Base-by-base conservation (phyloP, 92 coral and sea anemone genomes). In the Palythoa heliodiscus region DNA sequence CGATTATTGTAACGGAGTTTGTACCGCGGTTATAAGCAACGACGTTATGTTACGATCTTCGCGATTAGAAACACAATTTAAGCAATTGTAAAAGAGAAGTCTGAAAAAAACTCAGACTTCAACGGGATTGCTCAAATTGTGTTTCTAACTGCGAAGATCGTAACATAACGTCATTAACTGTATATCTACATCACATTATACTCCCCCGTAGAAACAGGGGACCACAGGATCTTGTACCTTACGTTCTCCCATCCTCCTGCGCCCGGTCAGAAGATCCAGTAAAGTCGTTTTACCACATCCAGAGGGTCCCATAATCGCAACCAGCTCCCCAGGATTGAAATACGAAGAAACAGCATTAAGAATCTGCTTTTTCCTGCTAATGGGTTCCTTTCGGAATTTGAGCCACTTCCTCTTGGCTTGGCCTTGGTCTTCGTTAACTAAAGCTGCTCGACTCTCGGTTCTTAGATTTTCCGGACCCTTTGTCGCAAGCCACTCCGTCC, bases 261-360 rank as follows among this genome's bases (percentile, higher is more conserved):
- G 82, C 35, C 93, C 90, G 14, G 93, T 90, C 12, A 90, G 64
- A 72, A 90, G 73, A 60, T 90, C 93, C 35, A 90, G 83, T 4
- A 90, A 61, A 2, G 93, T 90, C 2, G 93, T 90, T 52, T 90
- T 90, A 11, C 93, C 93, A 35, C 93, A 83, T 0, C 93, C 93
- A 1, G 93, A 87, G 3, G 93, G 93, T 10, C 93, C 93, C 93
- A 90, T 90, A 17, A 90, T 90, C 47, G 93, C 93, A 5, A 90
- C 93, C 23, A 90, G 83, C 71, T 90, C 93, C 4, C 93, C 93
- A 17, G 91, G 88, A 67, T 90, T 90, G 74, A 90, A 90, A 82
- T 87, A 90, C 3, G 93, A 89, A 52, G 93, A 90, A 55, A 90
- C 88, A 52, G 83, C 75, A 40, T 87, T 83, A 22, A 90, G 88